Evolutionary conservation across 2,113 vertebrate genomes (phyloP).

Genomic region (Thunnus maccoyii): DNA sequence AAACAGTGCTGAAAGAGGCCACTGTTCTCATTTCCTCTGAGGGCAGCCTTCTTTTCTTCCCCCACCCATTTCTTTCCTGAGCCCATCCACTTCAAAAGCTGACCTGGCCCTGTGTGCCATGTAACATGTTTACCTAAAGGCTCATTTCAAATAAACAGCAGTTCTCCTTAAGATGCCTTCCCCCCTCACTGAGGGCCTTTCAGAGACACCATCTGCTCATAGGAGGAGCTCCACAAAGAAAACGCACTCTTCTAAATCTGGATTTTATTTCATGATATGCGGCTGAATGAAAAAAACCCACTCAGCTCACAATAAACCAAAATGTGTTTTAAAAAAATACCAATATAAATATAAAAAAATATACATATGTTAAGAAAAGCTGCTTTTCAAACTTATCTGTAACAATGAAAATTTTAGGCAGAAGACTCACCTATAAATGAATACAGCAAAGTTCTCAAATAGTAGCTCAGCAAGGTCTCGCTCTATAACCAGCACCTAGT

Average conservation of each 20-base stretch:
- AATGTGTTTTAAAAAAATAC: not conserved
- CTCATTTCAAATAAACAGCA: conserved; percentile 85
- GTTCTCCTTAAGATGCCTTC: conserved; percentile 71
- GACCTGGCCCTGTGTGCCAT: conserved; percentile 77
- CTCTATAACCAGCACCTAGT: conserved; percentile 53
- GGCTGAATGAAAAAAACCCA: not conserved
- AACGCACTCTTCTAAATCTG: conserved; percentile 30
- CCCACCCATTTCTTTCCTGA: conserved; percentile 75
- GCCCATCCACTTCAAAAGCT: conserved; percentile 83
- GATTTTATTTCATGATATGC: conserved; percentile 34
- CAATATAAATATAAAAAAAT: no score
- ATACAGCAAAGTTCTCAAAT: conserved; percentile 5
- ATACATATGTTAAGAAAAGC: not conserved
- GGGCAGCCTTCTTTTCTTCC: conserved; percentile 75
- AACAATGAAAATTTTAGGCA: not conserved
- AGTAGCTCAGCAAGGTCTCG: conserved; percentile 15
- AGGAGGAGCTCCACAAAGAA: conserved; percentile 55
- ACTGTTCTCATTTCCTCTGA: conserved; percentile 82
- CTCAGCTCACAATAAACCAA: not conserved
- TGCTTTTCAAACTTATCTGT: not conserved
- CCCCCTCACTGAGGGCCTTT: conserved; percentile 65
- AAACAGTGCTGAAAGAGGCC: conserved; percentile 80
- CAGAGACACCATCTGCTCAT: conserved; percentile 71
- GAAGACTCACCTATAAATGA: not conserved
- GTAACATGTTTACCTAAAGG: conserved; percentile 83